Conservation (phyloP, 2,113 vertebrate species). For the Orthonyx spaldingii region DNA sequence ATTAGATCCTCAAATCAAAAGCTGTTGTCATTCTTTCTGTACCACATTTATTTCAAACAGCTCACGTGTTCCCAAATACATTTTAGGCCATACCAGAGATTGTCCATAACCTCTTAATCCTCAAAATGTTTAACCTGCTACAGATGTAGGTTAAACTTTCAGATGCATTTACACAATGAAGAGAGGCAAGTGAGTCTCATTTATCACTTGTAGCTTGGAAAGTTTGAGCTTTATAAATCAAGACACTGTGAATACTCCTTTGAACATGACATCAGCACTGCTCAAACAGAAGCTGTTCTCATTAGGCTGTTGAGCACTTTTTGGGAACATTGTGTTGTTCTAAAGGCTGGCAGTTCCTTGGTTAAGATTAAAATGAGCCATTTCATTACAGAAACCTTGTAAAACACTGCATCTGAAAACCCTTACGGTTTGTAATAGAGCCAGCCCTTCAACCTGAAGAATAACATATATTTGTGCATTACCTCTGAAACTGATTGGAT, state of each 20-base stretch:
- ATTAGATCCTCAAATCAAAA: neutral
- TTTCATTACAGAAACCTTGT: neutral
- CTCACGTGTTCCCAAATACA: neutral
- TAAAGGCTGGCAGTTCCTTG: neutral
- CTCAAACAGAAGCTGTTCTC: neutral
- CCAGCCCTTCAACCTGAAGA: neutral
- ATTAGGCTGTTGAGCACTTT: neutral
- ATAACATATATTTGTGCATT: neutral
- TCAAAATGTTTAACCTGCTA: neutral
- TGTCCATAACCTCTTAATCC: neutral
- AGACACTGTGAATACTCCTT: neutral
- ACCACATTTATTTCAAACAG: neutral
- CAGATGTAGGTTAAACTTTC: neutral
- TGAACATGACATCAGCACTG: neutral
- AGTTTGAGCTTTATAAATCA: neutral
- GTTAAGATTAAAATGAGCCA: slow-evolving; percentile 37
- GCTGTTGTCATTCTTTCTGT: neutral
- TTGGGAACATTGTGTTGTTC: neutral
- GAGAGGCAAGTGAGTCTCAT: neutral
- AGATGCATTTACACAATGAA: neutral
- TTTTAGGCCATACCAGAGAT: neutral
- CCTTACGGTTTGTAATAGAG: neutral
- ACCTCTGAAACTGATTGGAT: neutral
- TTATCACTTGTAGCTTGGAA: neutral
- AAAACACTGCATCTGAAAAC: neutral